A percentile compares a stretch with the other conserved stretches of the same genome.
Evolutionary conservation across 2,113 vertebrate species (phyloP).

Genomic region (Psephotus haematonotus): DNA sequence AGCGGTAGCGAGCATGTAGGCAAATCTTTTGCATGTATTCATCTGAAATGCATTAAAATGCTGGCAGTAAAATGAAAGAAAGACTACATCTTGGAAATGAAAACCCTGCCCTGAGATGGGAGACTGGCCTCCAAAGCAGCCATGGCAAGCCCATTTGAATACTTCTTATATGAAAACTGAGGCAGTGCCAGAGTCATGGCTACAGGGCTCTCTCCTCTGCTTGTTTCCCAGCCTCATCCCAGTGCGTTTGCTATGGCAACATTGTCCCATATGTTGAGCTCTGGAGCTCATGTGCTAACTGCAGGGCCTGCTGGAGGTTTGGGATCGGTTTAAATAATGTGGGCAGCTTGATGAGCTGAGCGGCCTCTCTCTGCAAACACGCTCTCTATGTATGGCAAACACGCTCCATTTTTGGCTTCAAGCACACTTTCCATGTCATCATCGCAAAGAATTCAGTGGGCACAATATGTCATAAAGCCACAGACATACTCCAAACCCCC

Average conservation of each 20-base stretch:
- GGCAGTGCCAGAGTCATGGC: background rate
- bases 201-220: background rate
- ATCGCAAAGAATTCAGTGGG: background rate
- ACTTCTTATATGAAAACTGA: background rate
- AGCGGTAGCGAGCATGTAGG: background rate
- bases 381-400: background rate
- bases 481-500: background rate
- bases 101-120: background rate
- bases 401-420: background rate
- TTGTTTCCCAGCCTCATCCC: background rate
- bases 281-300: background rate
- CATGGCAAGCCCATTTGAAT: constrained; percentile 1
- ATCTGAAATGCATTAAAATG: constrained; percentile 4
- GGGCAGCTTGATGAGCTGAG: background rate
- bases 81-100: background rate
- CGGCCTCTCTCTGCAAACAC: background rate
- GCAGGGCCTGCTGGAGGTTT: background rate
- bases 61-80: constrained; percentile 30
- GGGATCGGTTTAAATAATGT: background rate
- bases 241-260: background rate
- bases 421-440: background rate
- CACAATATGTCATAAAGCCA: background rate
- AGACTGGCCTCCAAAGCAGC: background rate
- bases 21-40: constrained; percentile 13
- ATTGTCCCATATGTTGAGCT: background rate